Evolutionary conservation across 2,888 invertebrate species (phyloP).

Genomic region (Trachelus tabidus): DNA sequence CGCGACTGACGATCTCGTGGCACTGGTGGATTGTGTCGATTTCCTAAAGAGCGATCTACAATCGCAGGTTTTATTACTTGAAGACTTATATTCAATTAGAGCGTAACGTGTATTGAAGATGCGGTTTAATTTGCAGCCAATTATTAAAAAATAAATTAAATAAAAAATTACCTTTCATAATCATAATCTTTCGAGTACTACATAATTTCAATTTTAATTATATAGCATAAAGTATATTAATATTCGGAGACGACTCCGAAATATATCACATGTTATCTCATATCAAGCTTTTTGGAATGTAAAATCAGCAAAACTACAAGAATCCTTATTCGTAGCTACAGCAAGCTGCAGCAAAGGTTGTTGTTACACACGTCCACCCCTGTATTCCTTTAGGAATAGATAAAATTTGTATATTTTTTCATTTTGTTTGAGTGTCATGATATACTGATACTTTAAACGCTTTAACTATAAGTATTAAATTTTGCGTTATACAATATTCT

Average conservation of each 20-base stretch:
- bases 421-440: not conserved
- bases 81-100: not conserved
- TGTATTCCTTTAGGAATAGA: not conserved
- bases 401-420: not conserved
- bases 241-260: not conserved
- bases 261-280: no score
- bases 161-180: not conserved
- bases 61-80: not conserved
- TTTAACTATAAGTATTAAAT: not conserved
- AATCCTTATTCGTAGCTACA: no score
- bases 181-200: not conserved
- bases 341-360: not conserved
- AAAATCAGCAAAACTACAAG: no score
- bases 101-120: not conserved
- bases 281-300: no score
- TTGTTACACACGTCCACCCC: not conserved
- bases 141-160: not conserved
- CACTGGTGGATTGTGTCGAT: not conserved
- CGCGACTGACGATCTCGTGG: slow-evolving; percentile 26
- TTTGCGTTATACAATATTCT: not conserved
- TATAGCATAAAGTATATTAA: not conserved
- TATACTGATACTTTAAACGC: not conserved
- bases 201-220: not conserved
- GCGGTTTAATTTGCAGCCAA: not conserved
- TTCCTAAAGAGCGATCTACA: not conserved